These are phyloP conservation scores for Haliclona indistincta DNA, from an alignment of 37 sponge, comb jelly and placozoan genomes.

Conservation along the genomic window DNA sequence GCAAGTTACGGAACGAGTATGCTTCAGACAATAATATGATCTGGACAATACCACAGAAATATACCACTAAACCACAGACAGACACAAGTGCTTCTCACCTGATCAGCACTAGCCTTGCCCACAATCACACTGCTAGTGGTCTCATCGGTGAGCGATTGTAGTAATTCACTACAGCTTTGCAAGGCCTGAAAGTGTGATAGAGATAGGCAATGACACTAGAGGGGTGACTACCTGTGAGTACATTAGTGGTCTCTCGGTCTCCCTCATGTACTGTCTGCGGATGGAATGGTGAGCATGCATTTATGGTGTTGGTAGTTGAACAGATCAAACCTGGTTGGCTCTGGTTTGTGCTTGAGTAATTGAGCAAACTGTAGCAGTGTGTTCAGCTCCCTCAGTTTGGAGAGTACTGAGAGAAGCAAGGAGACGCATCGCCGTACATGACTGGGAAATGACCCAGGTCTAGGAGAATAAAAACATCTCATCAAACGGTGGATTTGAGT, in stretches of 20 bases:
- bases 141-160: too few species aligned
- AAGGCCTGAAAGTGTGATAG: too few species aligned
- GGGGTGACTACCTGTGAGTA: slow-evolving; percentile 51
- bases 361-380: slow-evolving; percentile 29
- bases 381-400: slow-evolving; percentile 3
- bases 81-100: too few species aligned
- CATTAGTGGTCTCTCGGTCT: slow-evolving; percentile 53
- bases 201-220: too few species aligned
- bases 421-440: slow-evolving; percentile 51
- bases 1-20: too few species aligned
- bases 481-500: background rate
- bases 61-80: too few species aligned
- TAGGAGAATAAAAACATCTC: background rate
- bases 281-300: background rate
- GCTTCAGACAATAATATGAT: too few species aligned
- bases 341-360: slow-evolving; percentile 41
- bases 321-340: slow-evolving; percentile 24
- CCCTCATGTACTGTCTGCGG: slow-evolving; percentile 61
- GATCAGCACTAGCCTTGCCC: too few species aligned
- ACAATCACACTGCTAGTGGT: too few species aligned
- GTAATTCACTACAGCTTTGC: too few species aligned
- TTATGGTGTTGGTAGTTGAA: background rate
- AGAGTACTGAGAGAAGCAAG: slow-evolving; percentile 26
- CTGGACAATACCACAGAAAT: too few species aligned
- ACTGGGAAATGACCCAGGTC: slow-evolving; percentile 59